Base-by-base conservation (phyloP, 2,113 vertebrate genomes). In the Sturnira hondurensis region DNA sequence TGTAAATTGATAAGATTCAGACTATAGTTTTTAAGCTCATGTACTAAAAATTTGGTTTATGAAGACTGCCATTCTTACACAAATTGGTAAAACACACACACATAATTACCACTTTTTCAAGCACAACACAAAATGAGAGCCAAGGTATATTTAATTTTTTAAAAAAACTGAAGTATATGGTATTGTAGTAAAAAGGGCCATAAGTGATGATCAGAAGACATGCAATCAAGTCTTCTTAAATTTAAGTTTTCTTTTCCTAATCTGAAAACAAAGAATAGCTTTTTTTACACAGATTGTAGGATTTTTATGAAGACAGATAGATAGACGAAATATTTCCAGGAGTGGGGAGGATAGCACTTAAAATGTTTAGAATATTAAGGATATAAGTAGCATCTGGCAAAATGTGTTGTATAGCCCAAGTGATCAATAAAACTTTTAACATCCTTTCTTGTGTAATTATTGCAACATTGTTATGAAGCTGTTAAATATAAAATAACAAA, bases 251-350 rank as follows among this genome's bases (percentile, higher is more conserved):
- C 56, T 78, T 28, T 38, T 56, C 47, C 47, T 31, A 80, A 78
- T 31, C 41, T 77, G 54, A 86, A 71, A 86, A 11, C 36, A 33
- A 7, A 88, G 22, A 63, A 8, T 81, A 11, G 13, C 67, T 90
- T 10, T 14, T 68, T 4, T 43, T 71, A 54, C 9, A 58, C 10
- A 91, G 36, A 81, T n/a, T 0, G 8, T 26, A 52, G 7, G 7
- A 70, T 71, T 89, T 89, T 93, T 58, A 54, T 56, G 4, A 78
- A 94, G 78, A 38, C 12, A 56, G 92, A 73, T n/a, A 63, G 16
- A 77, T n/a, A 2, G 54, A 56, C 47, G 11, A 74, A 38, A 47
- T 95, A 87, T 58, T 58, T 86, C 52, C 54, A 31, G 73, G 4
- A 12, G 22, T 54, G 33, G 22, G 2, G 15, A 77, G 36, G 24